Conservation (phyloP, 2,888 invertebrate genomes). For the Anthoptus insignis region DNA sequence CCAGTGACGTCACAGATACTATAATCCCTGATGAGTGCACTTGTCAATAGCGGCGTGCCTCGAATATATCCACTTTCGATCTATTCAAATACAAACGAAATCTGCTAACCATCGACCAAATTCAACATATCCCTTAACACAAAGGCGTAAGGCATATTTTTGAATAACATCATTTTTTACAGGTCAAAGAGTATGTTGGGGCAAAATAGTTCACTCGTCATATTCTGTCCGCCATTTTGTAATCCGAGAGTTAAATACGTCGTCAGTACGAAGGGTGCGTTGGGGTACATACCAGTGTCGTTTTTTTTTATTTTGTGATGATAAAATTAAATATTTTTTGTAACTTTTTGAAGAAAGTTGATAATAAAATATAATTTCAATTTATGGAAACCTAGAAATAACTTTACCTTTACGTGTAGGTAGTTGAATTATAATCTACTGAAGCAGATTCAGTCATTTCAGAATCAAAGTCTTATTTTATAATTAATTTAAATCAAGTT, state of each 20-base stretch:
- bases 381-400: no score
- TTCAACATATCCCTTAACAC: conserved; percentile 36
- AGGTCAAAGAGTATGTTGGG: conserved; percentile 48
- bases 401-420: no score
- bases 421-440: no score
- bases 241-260: conserved; percentile 70
- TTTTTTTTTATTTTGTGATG: conserved; percentile 20
- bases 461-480: no score
- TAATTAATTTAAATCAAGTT: no score
- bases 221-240: conserved; percentile 73
- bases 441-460: no score
- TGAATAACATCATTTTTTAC: conserved; percentile 2
- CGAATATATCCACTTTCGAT: conserved; percentile 61
- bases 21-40: conserved; percentile 77
- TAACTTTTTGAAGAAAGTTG: no score
- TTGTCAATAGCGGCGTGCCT: conserved; percentile 72
- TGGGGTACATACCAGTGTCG: conserved; percentile 27
- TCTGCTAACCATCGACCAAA: conserved; percentile 40
- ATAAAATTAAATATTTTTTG: background rate
- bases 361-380: no score
- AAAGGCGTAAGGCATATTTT: conserved; percentile 43
- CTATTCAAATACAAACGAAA: conserved; percentile 67
- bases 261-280: conserved; percentile 67
- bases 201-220: conserved; percentile 63
- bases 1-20: conserved; percentile 55